Percentiles rank a stretch among this genome's conserved stretches.
Evolutionary conservation across 2,888 invertebrate species (phyloP).

Genomic region (Drosophila phalerata): DNA sequence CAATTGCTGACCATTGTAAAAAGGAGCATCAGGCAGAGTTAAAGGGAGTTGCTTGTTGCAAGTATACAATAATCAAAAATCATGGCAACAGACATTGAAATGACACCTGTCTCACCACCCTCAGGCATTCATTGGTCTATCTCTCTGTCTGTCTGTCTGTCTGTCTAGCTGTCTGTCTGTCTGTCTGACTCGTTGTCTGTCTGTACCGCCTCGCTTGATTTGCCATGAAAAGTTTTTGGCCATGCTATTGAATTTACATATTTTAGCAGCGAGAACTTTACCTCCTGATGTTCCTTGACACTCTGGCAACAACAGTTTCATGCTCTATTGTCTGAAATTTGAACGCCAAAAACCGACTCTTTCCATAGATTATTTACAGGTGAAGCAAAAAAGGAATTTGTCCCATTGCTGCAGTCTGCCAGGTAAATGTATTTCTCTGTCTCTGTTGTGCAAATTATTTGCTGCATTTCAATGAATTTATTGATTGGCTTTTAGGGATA

Average conservation of each 20-base stretch:
- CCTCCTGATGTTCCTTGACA: constrained; percentile 31
- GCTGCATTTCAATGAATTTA: constrained; percentile 57
- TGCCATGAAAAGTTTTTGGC: constrained; percentile 68
- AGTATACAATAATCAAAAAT: constrained; percentile 72
- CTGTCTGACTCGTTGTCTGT: constrained; percentile 36
- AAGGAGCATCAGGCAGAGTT: not conserved
- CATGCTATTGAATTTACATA: constrained; percentile 71
- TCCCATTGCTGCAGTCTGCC: constrained; percentile 20
- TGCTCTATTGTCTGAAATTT: constrained; percentile 48
- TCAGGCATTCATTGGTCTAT: constrained; percentile 38
- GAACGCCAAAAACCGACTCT: constrained; percentile 18
- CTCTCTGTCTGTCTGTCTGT: constrained; percentile 10
- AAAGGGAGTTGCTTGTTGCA: constrained; percentile 4
- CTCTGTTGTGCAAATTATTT: constrained; percentile 58
- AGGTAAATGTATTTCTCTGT: constrained; percentile 19
- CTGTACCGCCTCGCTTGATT: constrained; percentile 60
- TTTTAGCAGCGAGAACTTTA: constrained; percentile 56
- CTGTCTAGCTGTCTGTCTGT: constrained; percentile 37
- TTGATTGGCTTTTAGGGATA: constrained; percentile 55
- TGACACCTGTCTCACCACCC: constrained; percentile 70
- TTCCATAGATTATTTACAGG: constrained; percentile 29
- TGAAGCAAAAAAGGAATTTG: constrained; percentile 4
- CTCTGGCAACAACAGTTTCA: constrained; percentile 36
- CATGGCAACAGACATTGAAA: constrained; percentile 66
- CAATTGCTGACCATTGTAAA: constrained; percentile 55